Evolutionary conservation across 2,797 vertebrate genomes (phyloP).

Genomic region (Pyrocephalus nanus): DNA sequence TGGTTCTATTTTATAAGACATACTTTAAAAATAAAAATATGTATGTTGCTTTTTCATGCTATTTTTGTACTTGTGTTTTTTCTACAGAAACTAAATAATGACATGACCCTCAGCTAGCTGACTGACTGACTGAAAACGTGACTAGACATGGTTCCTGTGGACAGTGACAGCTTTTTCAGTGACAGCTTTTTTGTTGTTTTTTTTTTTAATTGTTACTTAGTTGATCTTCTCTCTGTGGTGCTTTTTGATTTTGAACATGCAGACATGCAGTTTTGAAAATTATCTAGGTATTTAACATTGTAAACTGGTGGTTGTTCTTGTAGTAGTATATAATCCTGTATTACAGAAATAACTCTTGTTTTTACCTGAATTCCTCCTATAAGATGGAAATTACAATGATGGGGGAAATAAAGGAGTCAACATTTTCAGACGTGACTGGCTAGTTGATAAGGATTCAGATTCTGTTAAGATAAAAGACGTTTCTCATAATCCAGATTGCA

Average conservation of each 20-base stretch:
- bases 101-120: constrained; percentile 86
- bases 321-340: constrained; percentile 56
- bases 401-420: constrained; percentile 32
- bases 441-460: constrained; percentile 1
- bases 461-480: background rate
- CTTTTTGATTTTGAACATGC: constrained; percentile 51
- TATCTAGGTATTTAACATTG: constrained; percentile 22
- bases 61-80: constrained; percentile 85
- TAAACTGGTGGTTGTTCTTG: constrained; percentile 62
- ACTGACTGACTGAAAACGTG: constrained; percentile 86
- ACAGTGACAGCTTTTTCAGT: constrained; percentile 81
- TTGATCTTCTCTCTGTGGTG: background rate
- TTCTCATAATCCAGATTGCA: background rate
- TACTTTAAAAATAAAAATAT: constrained; percentile 29
- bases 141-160: constrained; percentile 82
- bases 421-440: constrained; percentile 43
- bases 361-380: constrained; percentile 62
- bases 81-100: constrained; percentile 86
- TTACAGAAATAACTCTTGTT: constrained; percentile 43
- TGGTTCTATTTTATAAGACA: background rate
- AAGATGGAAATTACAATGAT: constrained; percentile 42
- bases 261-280: constrained; percentile 52
- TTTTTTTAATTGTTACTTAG: constrained; percentile 55
- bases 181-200: constrained; percentile 57
- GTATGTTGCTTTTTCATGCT: constrained; percentile 73